These are phyloP conservation scores for Anaspis maculata DNA, from an alignment of 2,888 invertebrate genomes.

Conservation along the genomic window DNA sequence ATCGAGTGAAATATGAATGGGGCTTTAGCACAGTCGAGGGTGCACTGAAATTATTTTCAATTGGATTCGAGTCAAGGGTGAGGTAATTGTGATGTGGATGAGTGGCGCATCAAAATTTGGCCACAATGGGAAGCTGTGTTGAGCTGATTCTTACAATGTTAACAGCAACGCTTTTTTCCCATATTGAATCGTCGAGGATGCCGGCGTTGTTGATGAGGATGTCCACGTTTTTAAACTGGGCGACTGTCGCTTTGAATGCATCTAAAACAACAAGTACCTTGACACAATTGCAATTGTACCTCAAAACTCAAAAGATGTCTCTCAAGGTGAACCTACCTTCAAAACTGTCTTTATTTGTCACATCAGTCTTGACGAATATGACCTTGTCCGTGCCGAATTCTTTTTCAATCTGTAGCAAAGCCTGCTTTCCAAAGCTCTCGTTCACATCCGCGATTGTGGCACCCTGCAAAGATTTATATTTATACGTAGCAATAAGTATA, in stretches of 20 bases:
- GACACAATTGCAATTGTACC: conserved; percentile 36
- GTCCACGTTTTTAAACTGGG: conserved; percentile 58
- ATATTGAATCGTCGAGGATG: conserved; percentile 17
- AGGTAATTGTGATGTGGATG: too few relatives aligned
- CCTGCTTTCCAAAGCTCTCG: conserved; percentile 43
- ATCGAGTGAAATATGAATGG: too few relatives aligned
- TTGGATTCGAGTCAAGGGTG: too few relatives aligned
- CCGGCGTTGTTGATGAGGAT: conserved; percentile 45
- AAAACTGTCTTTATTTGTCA: conserved; percentile 5
- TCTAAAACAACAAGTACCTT: too few relatives aligned
- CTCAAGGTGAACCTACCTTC: conserved; percentile 4
- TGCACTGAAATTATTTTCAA: too few relatives aligned
- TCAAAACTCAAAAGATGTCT: neutral
- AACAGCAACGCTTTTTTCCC: conserved; percentile 18
- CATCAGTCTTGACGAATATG: conserved; percentile 50
- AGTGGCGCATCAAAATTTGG: too few relatives aligned
- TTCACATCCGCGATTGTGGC: conserved; percentile 9
- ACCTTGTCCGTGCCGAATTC: conserved; percentile 57
- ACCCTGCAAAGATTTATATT: conserved; percentile 4
- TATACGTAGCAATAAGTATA: too few relatives aligned
- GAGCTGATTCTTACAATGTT: conserved; percentile 24
- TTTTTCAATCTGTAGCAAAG: conserved; percentile 50
- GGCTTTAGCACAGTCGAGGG: too few relatives aligned
- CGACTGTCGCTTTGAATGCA: conserved; percentile 58
- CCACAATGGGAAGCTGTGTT: too few relatives aligned